Base-by-base conservation (phyloP, 2,113 vertebrate species). In the Jaculus jaculus region DNA sequence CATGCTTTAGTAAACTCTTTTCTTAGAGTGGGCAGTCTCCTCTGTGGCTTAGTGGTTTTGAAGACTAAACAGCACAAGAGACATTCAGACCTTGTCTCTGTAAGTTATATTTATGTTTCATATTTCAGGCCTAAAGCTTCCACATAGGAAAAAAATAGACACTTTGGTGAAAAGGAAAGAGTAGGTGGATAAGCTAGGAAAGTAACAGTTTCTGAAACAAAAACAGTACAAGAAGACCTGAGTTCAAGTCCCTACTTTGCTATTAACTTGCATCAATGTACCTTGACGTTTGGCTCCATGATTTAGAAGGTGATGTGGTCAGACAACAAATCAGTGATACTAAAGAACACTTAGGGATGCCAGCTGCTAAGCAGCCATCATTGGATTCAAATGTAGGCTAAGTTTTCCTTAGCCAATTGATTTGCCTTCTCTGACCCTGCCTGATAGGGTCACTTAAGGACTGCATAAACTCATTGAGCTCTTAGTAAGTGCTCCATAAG, bases 1-100 rank as follows among this genome's bases (percentile, higher is more conserved):
- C 83, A 54, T 69, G 74, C 94, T 74, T 34, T 66, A 32, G 77
- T 18, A 7, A 47, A 26, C 26, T 87, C 37, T 95, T 92, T 91
- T 84, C 91, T 83, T 51, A 60, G 68, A 30, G 37, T 42, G 81
- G 89, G 84, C 87, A 51, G 4, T 69, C 90, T 71, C 77, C 89
- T 58, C 4, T 95, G 95, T n/a, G 94, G 96, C 89, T 94, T 95
- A 2, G 96, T 37, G 96, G 96, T 95, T 96, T 96, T 84, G 28
- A 94, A 94, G 51, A 77, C 89, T 83, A 69, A 95, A 93, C 86
- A 86, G 75, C 94, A 79, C 65, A 77, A 47, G 51, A 96, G 87
- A 92, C 0, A 96, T 92, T 77, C 73, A 95, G n/a, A 71, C 73
- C 73, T 77, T 66, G 81, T 58, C 74, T 89, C 47, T 91, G 51